These are phyloP conservation scores for Heliothis subflexa DNA, from an alignment of 1,140 invertebrate genomes.

Conservation along the genomic window DNA sequence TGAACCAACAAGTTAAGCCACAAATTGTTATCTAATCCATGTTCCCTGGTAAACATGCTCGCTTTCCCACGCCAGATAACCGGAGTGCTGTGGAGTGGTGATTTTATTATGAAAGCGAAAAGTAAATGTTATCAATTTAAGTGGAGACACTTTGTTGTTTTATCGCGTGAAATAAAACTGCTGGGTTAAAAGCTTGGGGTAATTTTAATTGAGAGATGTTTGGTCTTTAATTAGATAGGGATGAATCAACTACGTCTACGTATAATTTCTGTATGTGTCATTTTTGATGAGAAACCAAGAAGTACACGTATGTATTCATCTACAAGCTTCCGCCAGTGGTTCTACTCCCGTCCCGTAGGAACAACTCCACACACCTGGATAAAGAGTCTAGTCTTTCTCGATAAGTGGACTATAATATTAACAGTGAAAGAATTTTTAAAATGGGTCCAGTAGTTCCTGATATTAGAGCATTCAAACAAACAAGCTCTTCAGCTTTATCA, in stretches of 20 bases:
- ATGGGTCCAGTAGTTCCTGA: no score
- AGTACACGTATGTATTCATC: no score
- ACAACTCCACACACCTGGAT: no score
- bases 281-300: not conserved
- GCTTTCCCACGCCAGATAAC: conserved; percentile 63
- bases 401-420: no score
- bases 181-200: not conserved
- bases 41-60: conserved; percentile 51
- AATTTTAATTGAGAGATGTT: not conserved
- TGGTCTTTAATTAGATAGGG: not conserved
- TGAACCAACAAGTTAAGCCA: conserved; percentile 25
- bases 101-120: conserved; percentile 45
- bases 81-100: conserved; percentile 53
- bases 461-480: no score
- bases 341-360: no score
- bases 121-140: conserved; percentile 40
- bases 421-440: no score
- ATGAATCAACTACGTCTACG: not conserved
- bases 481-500: no score
- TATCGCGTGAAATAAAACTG: conserved; percentile 2
- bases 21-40: conserved; percentile 59
- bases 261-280: not conserved
- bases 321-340: no score
- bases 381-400: no score
- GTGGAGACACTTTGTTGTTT: conserved; percentile 25